Conservation (phyloP, 2,888 invertebrate species). For the Drosophila mayaguana region DNA sequence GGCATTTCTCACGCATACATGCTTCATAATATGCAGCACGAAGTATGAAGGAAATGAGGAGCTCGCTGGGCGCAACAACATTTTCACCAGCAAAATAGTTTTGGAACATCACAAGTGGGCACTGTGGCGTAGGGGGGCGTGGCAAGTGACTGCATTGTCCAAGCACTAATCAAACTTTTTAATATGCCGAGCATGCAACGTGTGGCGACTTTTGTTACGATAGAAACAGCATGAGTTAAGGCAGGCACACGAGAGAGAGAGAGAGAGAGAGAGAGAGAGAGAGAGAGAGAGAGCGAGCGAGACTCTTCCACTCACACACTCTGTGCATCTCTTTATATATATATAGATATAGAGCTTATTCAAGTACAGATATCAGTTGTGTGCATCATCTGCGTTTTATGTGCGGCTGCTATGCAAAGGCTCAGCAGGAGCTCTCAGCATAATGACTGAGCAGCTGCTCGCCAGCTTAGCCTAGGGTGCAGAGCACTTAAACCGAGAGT, state of each 20-base stretch:
- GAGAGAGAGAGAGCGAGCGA: too few species aligned
- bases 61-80: constrained; percentile 23
- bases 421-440: constrained; percentile 10
- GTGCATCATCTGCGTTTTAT: constrained; percentile 63
- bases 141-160: constrained; percentile 34
- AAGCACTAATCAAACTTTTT: constrained; percentile 76
- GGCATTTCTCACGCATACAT: constrained; percentile 76
- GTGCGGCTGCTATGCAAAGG: constrained; percentile 42
- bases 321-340: background rate
- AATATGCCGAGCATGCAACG: constrained; percentile 71
- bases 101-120: constrained; percentile 20
- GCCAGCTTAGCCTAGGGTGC: constrained; percentile 9
- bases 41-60: constrained; percentile 27
- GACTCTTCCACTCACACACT: background rate
- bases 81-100: constrained; percentile 67
- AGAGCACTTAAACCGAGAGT: background rate
- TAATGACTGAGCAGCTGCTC: constrained; percentile 15
- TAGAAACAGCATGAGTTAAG: constrained; percentile 42
- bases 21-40: constrained; percentile 56
- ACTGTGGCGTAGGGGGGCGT: background rate
- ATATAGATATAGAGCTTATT: background rate
- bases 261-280: too few species aligned
- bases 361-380: constrained; percentile 37
- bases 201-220: constrained; percentile 73
- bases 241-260: too few species aligned